Base-by-base conservation (phyloP, 2,888 invertebrate species). In the Lasius platythorax region DNA sequence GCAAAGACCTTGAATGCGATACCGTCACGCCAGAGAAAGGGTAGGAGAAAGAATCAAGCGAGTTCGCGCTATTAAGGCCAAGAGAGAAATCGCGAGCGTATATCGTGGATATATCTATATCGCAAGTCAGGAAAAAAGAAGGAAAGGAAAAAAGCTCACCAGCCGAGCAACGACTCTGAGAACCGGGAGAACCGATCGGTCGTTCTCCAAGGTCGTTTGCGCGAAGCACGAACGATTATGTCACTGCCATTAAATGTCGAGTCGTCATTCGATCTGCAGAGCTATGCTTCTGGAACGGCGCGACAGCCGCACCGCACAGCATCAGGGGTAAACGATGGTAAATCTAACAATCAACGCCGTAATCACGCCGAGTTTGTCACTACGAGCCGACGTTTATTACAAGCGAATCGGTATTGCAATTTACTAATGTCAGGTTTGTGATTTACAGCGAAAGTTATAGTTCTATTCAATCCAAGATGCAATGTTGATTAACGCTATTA, bases 31-130 rank as follows among this genome's bases (percentile, higher is more conserved):
- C 50, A 40, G 78, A 70, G 79, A 79, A 83, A 83, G 64, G 70
- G 53, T 58, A 70, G 37, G 12, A 83, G 67, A 83, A 78, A 70
- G 79, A 83, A 70, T 68, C 67, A 46, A 15, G 58, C n/a, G 53
- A 83, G 40, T 66, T 18, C 53, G 40, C 28, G 40, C 28, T 83
- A 79, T 83, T 83, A 83, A 83, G 83, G 83, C 70, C 83, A 83
- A 43, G 70, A 79, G 83, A 79, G 83, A 83, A 83, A 83, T 83
- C 79, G 63, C 79, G 70, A 79, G 50, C 43, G 37, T 72, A 53
- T n/a, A 63, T 83, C n/a, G 40, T 53, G 53, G 4, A 63, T 18
- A 15, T 33, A 37, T 37, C 37, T 37, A 37, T 37, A 66, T 33
- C 30, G 70, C 40, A 8, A 18, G 2, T 50, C 33, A 83, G 30